Evolutionary conservation across 2,797 vertebrate species (phyloP).

Genomic region (Eospalax fontanierii): DNA sequence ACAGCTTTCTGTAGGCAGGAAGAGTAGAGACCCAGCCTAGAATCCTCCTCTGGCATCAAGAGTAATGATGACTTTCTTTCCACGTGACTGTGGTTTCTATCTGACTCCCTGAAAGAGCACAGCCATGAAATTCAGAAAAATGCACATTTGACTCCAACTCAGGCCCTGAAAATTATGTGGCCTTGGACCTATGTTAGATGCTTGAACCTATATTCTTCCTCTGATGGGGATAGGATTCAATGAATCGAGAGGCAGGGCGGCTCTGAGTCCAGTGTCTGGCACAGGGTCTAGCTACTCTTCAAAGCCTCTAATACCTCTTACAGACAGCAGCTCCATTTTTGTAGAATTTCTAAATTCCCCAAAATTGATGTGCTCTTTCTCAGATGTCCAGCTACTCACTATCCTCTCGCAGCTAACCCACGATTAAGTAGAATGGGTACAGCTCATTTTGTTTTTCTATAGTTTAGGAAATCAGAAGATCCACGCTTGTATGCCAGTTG

Average conservation of each 20-base stretch:
- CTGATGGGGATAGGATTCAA: neutral
- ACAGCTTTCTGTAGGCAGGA: neutral
- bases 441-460: neutral
- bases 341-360: neutral
- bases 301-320: neutral
- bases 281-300: neutral
- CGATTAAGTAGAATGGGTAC: neutral
- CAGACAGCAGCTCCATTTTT: neutral
- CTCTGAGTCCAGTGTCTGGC: no score
- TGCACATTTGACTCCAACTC: neutral
- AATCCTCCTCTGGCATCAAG: neutral
- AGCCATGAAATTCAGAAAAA: neutral
- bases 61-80: neutral
- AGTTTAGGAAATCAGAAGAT: neutral
- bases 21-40: neutral
- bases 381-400: neutral
- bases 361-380: neutral
- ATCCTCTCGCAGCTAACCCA: neutral
- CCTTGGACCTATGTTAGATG: neutral
- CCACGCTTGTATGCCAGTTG: neutral
- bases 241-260: neutral
- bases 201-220: neutral
- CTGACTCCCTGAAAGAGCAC: neutral
- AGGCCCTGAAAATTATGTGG: neutral
- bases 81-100: neutral